Evolutionary conservation across 2,113 vertebrate species (phyloP).

Genomic region (Mola mola): DNA sequence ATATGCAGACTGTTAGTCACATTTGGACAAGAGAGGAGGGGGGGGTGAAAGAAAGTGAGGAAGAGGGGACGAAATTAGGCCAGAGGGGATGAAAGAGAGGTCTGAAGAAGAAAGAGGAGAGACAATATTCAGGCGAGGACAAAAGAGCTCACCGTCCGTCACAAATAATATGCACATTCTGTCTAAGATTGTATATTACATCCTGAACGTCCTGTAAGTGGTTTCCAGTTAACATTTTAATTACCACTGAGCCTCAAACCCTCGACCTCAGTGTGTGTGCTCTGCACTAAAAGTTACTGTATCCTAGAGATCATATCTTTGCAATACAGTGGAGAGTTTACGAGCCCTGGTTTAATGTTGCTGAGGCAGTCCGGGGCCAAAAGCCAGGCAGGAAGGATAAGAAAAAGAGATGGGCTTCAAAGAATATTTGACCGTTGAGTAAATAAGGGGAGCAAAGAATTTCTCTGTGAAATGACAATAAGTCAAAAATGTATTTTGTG

Average conservation of each 20-base stretch:
- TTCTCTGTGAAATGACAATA: not conserved
- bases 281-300: constrained; percentile 35
- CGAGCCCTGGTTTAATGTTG: constrained; percentile 30
- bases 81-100: constrained; percentile 18
- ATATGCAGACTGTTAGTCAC: constrained; percentile 49
- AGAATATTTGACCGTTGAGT: constrained; percentile 2
- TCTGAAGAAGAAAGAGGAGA: constrained; percentile 5
- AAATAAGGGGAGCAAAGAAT: constrained; percentile 13
- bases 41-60: not conserved
- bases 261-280: constrained; percentile 32
- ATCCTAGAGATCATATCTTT: constrained; percentile 38
- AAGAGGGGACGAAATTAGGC: constrained; percentile 4
- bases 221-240: constrained; percentile 72
- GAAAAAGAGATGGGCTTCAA: not conserved
- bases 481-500: too few species aligned
- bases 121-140: constrained; percentile 9
- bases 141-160: constrained; percentile 39
- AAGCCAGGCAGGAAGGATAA: constrained; percentile 9
- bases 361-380: constrained; percentile 20
- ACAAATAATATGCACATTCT: constrained; percentile 50
- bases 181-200: constrained; percentile 45
- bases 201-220: constrained; percentile 45
- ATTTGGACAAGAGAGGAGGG: constrained; percentile 26
- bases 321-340: constrained; percentile 14
- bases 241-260: constrained; percentile 37